phyloP scores from a whole-genome alignment of 2,797 vertebrate genomes.

The Epinephelus malabaricus region DNA sequence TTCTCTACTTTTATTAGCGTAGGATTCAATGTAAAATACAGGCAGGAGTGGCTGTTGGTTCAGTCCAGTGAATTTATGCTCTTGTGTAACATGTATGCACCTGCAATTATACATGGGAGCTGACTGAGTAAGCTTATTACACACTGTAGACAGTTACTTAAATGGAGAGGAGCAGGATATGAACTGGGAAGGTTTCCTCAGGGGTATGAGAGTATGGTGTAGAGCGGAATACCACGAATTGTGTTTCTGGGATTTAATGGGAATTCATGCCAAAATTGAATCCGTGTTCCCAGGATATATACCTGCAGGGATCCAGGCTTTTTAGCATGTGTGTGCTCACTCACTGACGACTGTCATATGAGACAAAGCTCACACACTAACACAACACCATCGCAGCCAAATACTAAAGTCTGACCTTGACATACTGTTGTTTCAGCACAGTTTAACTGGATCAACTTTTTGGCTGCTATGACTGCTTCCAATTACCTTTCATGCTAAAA shows the following conservation, averaged over 20 bases:
- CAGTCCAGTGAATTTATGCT: background rate
- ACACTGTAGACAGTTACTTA: background rate
- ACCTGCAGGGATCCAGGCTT: background rate
- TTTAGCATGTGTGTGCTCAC: background rate
- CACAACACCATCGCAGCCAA: constrained; percentile 8
- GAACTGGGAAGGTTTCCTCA: background rate
- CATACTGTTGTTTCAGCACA: constrained; percentile 4
- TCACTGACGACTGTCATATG: constrained; percentile 5
- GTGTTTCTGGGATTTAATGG: background rate
- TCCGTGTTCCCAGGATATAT: background rate
- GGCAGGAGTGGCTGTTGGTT: constrained; percentile 8
- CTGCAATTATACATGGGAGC: background rate
- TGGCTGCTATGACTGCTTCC: background rate
- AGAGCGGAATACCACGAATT: background rate
- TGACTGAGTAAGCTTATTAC: constrained; percentile 11
- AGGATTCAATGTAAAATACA: constrained; percentile 54
- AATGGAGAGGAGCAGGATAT: background rate
- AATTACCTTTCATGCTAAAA: constrained; percentile 15
- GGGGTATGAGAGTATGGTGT: background rate
- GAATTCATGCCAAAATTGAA: background rate
- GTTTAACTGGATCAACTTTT: constrained; percentile 16
- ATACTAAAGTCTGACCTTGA: constrained; percentile 37
- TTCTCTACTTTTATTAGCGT: constrained; percentile 64
- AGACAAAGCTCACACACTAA: constrained; percentile 17
- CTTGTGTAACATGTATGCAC: constrained; percentile 6